Conservation (phyloP, 2,888 invertebrate genomes). For the Cryptophagus acutangulus region DNA sequence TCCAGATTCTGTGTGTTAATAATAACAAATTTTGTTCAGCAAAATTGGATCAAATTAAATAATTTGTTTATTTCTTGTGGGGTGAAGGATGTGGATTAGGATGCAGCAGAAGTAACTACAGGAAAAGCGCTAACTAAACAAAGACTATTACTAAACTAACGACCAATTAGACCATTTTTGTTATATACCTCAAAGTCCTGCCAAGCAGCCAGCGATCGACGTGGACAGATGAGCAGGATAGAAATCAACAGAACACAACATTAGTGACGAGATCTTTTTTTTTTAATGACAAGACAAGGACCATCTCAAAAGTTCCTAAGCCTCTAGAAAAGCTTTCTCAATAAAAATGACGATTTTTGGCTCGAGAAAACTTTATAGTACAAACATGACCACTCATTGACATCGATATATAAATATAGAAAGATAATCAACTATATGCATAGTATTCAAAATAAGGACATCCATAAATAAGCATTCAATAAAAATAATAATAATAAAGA, state of each 20-base stretch:
- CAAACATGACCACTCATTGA: slow-evolving; percentile 47
- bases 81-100: slow-evolving; percentile 12
- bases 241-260: slow-evolving; percentile 60
- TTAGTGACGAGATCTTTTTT: slow-evolving; percentile 51
- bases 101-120: slow-evolving; percentile 42
- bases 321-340: slow-evolving; percentile 45
- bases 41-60: neutral
- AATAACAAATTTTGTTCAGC: slow-evolving; percentile 1
- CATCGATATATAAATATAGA: slow-evolving; percentile 36
- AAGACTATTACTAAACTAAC: slow-evolving; percentile 47
- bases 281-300: slow-evolving; percentile 66
- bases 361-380: slow-evolving; percentile 17
- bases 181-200: slow-evolving; percentile 79
- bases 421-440: slow-evolving; percentile 29
- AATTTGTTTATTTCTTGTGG: slow-evolving; percentile 1
- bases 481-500: slow-evolving; percentile 20
- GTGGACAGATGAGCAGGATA: slow-evolving; percentile 49
- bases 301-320: slow-evolving; percentile 91
- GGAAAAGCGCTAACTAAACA: slow-evolving; percentile 49
- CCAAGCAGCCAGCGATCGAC: slow-evolving; percentile 64
- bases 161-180: slow-evolving; percentile 46
- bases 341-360: slow-evolving; percentile 13
- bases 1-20: slow-evolving; percentile 12
- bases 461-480: slow-evolving; percentile 48
- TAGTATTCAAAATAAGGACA: slow-evolving; percentile 44